Percentiles rank a stretch among this genome's conserved stretches.
Conservation (phyloP, 1,140 invertebrate species). For the Drosophila gunungcola region DNA sequence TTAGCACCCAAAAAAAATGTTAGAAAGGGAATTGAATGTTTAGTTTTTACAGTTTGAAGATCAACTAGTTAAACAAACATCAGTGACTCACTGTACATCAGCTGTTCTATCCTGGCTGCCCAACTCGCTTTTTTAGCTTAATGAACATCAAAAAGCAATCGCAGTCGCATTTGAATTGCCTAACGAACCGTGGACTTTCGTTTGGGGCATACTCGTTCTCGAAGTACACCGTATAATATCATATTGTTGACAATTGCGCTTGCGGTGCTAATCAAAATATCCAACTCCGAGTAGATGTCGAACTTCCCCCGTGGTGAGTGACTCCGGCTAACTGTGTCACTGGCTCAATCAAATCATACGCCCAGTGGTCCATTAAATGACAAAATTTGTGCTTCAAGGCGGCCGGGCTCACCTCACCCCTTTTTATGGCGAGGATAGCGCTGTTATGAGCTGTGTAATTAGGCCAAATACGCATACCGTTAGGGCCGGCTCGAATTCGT, state of each 20-base stretch:
- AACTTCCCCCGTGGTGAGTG: constrained; percentile 16
- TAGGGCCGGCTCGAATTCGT: constrained; percentile 51
- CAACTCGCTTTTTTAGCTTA: background rate
- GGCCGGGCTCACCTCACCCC: constrained; percentile 1
- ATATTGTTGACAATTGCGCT: constrained; percentile 62
- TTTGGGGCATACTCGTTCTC: constrained; percentile 17
- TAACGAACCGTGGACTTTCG: constrained; percentile 69
- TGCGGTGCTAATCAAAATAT: constrained; percentile 80
- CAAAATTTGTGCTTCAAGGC: constrained; percentile 57
- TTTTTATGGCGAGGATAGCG: constrained; percentile 6
- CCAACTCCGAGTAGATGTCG: constrained; percentile 50
- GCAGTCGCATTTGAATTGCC: constrained; percentile 68
- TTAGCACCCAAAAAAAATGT: too few species aligned
- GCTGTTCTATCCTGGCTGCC: background rate
- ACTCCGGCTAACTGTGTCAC: constrained; percentile 67
- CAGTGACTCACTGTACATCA: background rate
- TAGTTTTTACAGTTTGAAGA: background rate
- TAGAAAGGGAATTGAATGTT: too few species aligned
- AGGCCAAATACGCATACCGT: constrained; percentile 63
- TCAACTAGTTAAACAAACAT: constrained; percentile 14
- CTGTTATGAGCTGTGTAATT: constrained; percentile 56
- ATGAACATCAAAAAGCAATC: constrained; percentile 57
- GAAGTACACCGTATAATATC: constrained; percentile 31
- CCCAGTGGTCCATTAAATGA: constrained; percentile 83
- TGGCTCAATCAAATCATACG: constrained; percentile 78